Conservation (phyloP, 2,888 invertebrate genomes). For the Odontothrips loti region DNA sequence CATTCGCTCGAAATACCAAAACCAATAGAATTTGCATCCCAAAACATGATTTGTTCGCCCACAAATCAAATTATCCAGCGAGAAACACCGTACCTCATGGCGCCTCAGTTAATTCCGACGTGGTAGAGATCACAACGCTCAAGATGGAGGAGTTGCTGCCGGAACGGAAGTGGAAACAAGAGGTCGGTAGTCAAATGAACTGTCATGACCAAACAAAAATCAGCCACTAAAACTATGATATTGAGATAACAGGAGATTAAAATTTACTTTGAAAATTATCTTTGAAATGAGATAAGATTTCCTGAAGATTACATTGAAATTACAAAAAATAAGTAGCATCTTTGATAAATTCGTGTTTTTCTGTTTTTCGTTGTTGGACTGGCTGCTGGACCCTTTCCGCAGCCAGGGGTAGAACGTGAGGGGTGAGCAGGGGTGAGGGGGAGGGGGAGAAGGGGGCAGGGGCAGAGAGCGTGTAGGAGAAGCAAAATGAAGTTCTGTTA, state of each 20-base stretch:
- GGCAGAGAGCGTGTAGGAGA: not conserved
- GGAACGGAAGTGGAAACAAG: not conserved
- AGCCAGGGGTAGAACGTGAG: not conserved
- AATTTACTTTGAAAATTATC: not conserved
- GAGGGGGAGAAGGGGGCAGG: not conserved
- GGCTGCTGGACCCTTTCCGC: not conserved
- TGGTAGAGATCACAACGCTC: constrained; percentile 27
- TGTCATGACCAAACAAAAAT: not conserved
- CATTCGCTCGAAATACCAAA: not conserved
- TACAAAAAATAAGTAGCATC: not conserved
- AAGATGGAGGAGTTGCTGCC: constrained; percentile 20
- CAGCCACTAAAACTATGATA: not conserved
- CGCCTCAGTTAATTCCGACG: constrained; percentile 1
- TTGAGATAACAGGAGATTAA: not conserved
- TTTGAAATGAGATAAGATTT: not conserved
- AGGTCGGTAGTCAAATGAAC: not conserved
- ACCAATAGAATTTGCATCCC: not conserved
- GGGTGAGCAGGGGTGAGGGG: not conserved
- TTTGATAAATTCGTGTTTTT: not conserved
- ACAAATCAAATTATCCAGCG: not conserved
- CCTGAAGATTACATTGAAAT: not conserved
- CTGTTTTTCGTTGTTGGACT: not conserved
- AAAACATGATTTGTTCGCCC: not conserved
- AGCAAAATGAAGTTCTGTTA: not conserved
- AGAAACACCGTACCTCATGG: constrained; percentile 17